phyloP scores from a whole-genome alignment of 2,888 invertebrate species.

The Eupeodes latifasciatus region DNA sequence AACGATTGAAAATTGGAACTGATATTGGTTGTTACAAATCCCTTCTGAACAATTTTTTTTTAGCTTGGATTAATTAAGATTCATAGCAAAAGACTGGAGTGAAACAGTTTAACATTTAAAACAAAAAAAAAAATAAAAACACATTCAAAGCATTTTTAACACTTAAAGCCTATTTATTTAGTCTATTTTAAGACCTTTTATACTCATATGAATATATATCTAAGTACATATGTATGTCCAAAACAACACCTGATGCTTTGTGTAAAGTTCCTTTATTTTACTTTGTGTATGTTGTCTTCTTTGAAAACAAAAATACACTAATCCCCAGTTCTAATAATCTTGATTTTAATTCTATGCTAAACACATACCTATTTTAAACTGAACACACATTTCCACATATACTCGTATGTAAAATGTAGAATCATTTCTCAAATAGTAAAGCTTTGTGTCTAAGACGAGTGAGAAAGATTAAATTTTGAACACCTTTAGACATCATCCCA shows the following conservation, averaged over 20 bases:
- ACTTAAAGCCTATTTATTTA: too few species aligned
- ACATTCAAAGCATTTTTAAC: too few species aligned
- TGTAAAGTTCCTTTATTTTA: background rate
- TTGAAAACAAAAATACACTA: slow-evolving; percentile 32
- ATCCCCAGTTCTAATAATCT: slow-evolving; percentile 45
- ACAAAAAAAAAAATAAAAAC: too few species aligned
- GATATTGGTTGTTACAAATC: too few species aligned
- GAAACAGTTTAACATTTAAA: too few species aligned
- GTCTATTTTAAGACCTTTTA: background rate
- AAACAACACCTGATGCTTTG: slow-evolving; percentile 3
- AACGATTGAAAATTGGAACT: too few species aligned
- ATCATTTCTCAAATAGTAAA: slow-evolving; percentile 5
- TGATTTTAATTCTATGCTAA: slow-evolving; percentile 3
- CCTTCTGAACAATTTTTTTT: too few species aligned
- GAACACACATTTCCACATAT: background rate
- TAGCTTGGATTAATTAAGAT: too few species aligned
- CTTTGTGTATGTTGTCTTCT: slow-evolving; percentile 1
- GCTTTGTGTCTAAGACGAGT: slow-evolving; percentile 31
- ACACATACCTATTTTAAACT: background rate
- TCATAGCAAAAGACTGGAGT: too few species aligned
- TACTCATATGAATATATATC: background rate
- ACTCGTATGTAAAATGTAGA: background rate
- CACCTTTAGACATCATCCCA: slow-evolving; percentile 17
- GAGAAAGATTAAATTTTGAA: slow-evolving; percentile 57
- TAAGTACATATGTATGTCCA: background rate